phyloP scores from a whole-genome alignment of 2,797 vertebrate genomes.

The Ispidina picta region DNA sequence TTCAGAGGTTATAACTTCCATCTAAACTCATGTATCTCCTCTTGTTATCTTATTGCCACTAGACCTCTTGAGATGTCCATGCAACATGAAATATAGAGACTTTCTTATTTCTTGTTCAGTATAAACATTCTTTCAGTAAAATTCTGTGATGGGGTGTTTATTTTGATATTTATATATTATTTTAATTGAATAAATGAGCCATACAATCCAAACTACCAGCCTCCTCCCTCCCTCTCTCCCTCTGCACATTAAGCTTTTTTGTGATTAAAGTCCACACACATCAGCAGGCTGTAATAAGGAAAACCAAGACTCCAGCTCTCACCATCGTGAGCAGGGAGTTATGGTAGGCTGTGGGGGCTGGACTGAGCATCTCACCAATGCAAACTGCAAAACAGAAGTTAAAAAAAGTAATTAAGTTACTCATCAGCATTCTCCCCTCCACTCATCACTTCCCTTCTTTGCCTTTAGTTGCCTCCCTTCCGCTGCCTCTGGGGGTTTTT shows the following conservation, averaged over 20 bases:
- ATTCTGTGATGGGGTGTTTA: neutral
- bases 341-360: rapidly evolving
- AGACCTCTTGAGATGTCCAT: neutral
- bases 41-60: neutral
- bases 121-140: neutral
- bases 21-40: neutral
- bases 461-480: neutral
- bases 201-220: neutral
- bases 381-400: neutral
- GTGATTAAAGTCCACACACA: neutral
- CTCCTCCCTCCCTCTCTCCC: neutral
- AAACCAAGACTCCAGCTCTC: neutral
- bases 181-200: neutral
- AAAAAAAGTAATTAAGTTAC: neutral
- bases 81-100: neutral
- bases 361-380: neutral
- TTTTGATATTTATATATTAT: neutral
- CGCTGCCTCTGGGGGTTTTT: rapidly evolving
- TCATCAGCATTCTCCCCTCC: neutral
- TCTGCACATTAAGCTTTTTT: neutral
- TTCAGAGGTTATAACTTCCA: neutral
- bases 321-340: neutral
- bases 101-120: neutral
- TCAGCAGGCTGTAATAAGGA: neutral
- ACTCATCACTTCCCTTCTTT: conserved; percentile 4